phyloP scores from a whole-genome alignment of 1,140 invertebrate species.

The Thalassaphorura encarpata region DNA sequence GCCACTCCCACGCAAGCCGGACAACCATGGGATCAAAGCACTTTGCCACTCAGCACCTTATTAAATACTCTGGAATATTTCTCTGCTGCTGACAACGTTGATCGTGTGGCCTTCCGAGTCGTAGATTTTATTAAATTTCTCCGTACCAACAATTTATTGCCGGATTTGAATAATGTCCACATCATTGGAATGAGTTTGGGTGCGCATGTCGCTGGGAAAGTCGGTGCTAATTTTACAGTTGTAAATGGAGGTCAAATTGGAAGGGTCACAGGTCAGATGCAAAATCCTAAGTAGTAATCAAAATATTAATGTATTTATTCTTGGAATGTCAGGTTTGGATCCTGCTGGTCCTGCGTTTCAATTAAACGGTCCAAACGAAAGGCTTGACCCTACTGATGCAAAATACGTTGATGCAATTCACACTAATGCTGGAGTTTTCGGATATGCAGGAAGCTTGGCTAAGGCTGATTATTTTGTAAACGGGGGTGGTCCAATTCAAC shows the following conservation, averaged over 20 bases:
- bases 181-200: neutral
- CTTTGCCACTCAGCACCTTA: neutral
- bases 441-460: slow-evolving; percentile 38
- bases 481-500: slow-evolving; percentile 9
- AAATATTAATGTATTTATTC: neutral
- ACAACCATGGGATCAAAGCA: neutral
- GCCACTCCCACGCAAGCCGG: neutral
- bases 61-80: neutral
- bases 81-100: neutral
- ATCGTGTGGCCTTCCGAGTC: neutral
- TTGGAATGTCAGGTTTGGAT: slow-evolving; percentile 4
- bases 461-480: slow-evolving; percentile 49
- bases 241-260: neutral
- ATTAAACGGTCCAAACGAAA: neutral
- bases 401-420: slow-evolving; percentile 58
- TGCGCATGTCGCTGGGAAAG: neutral
- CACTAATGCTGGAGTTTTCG: slow-evolving; percentile 41
- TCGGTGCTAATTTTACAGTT: neutral
- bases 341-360: slow-evolving; percentile 14
- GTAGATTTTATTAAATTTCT: neutral
- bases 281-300: neutral
- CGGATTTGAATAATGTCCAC: neutral
- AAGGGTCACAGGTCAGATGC: neutral
- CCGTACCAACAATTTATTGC: neutral
- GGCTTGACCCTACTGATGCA: slow-evolving; percentile 48